A percentile compares a stretch with the other conserved stretches of the same genome.
These are phyloP conservation scores for Cyaniris semiargus DNA, from an alignment of 2,888 invertebrate species.

Conservation along the genomic window DNA sequence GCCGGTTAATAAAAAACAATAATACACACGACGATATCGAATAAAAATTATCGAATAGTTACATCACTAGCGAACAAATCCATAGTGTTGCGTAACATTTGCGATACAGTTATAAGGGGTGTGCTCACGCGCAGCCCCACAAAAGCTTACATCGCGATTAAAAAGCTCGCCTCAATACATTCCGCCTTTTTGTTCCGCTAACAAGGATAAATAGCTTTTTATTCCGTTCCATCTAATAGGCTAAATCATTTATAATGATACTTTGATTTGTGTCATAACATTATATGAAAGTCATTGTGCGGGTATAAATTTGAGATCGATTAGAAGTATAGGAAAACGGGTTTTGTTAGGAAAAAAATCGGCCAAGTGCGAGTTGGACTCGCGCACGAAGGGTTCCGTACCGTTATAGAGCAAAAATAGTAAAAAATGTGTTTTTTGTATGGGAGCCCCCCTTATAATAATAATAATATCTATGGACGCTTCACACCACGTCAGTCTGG, in stretches of 20 bases:
- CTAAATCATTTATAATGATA: constrained; percentile 42
- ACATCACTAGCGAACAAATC: constrained; percentile 59
- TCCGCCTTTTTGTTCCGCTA: constrained; percentile 48
- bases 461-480: no score
- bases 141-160: constrained; percentile 69
- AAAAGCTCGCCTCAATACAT: constrained; percentile 53
- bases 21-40: no score
- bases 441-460: no score
- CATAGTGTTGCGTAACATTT: constrained; percentile 72
- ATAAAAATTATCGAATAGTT: constrained; percentile 39
- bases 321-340: neutral
- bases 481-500: no score
- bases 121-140: constrained; percentile 58
- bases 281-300: neutral
- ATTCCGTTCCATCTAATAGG: constrained; percentile 39
- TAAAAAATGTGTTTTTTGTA: no score
- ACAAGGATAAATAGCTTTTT: constrained; percentile 62
- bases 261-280: constrained; percentile 9
- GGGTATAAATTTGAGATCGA: neutral
- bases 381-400: no score
- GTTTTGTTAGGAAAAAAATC: neutral
- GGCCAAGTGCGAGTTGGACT: no score
- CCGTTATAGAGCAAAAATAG: no score
- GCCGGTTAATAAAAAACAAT: no score
- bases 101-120: constrained; percentile 58